phyloP scores from a whole-genome alignment of 2,113 vertebrate genomes.

The Ardeotis arabs region DNA sequence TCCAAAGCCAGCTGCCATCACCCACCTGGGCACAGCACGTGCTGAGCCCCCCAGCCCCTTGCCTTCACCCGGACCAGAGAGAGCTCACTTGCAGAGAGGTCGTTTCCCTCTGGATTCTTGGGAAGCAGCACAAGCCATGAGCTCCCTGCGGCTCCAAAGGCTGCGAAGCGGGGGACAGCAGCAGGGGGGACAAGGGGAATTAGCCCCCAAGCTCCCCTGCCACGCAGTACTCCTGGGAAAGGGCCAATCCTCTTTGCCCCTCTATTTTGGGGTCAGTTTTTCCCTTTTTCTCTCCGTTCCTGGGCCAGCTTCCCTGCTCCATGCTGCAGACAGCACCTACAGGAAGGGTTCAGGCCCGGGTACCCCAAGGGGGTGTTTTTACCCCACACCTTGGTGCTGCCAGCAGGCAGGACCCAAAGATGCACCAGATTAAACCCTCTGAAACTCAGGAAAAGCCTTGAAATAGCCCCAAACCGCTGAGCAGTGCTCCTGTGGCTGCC shows the following conservation, averaged over 20 bases:
- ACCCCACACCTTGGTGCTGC: not conserved
- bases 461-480: not conserved
- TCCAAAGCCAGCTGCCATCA: not conserved
- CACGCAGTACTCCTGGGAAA: not conserved
- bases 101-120: not conserved
- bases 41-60: rapidly evolving
- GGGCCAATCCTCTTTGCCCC: not conserved
- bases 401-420: not conserved
- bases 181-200: not conserved
- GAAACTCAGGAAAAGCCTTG: not conserved
- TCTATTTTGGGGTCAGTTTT: not conserved
- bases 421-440: not conserved
- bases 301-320: not conserved
- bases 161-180: not conserved
- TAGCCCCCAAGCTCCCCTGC: not conserved
- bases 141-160: not conserved
- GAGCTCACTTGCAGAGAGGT: not conserved
- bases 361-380: too few species aligned
- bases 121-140: not conserved
- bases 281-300: not conserved
- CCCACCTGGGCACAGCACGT: not conserved
- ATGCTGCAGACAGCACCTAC: not conserved
- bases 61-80: rapidly evolving
- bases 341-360: not conserved
- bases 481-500: not conserved